phyloP scores from a whole-genome alignment of 2,797 vertebrate genomes.

The Chanos chanos region DNA sequence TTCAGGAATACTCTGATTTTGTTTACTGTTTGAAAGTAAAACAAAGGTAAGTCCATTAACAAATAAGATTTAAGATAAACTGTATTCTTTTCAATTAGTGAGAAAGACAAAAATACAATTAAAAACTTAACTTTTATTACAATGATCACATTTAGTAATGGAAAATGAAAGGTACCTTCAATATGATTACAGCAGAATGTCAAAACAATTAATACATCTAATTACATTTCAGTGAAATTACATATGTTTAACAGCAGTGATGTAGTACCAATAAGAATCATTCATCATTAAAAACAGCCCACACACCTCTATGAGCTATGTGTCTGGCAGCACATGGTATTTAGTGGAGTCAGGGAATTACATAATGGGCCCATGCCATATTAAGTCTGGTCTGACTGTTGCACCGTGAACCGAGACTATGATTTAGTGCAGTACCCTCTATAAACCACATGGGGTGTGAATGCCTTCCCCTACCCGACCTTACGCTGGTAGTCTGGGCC shows the following conservation, averaged over 20 bases:
- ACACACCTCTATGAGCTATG: too few species aligned
- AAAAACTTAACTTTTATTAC: neutral
- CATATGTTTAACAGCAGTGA: too few species aligned
- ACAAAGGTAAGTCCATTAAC: too few species aligned
- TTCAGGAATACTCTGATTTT: too few species aligned
- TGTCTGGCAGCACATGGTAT: too few species aligned
- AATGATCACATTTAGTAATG: neutral
- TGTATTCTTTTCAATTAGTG: too few species aligned
- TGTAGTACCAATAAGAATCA: too few species aligned
- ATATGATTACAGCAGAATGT: neutral
- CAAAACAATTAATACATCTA: neutral
- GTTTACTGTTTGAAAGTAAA: too few species aligned
- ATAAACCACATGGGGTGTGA: conserved; percentile 34
- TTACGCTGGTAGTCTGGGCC: neutral
- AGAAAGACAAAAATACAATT: too few species aligned
- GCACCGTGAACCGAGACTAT: conserved; percentile 1
- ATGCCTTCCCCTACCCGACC: neutral
- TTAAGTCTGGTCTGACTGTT: neutral
- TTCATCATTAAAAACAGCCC: too few species aligned
- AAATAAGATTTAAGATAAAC: too few species aligned
- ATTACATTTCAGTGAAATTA: too few species aligned
- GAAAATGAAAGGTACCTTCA: neutral
- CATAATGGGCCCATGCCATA: neutral
- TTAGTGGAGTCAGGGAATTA: neutral
- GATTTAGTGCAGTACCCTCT: conserved; percentile 5